Conservation (phyloP, 2,113 vertebrate genomes). For the Globicephala melas region DNA sequence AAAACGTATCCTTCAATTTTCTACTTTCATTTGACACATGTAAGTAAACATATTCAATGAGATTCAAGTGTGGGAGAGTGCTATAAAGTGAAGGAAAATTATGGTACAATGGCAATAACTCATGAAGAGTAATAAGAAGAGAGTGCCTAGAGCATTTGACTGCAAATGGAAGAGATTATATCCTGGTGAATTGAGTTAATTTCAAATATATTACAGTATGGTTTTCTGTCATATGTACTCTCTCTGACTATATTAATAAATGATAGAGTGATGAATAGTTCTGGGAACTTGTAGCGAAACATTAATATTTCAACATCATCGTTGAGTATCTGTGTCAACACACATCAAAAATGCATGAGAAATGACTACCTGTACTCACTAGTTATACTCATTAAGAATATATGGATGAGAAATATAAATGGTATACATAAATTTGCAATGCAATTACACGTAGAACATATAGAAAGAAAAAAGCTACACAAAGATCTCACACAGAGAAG, state of each 20-base stretch:
- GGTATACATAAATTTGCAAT: conserved; percentile 17
- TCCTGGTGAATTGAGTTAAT: conserved; percentile 34
- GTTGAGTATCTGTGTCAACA: conserved; percentile 60
- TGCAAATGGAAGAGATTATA: conserved; percentile 2
- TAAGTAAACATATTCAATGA: conserved; percentile 27
- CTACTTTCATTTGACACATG: conserved; percentile 17
- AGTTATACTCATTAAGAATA: conserved; percentile 37
- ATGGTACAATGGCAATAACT: background rate
- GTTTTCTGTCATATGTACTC: conserved; percentile 9
- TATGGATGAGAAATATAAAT: conserved; percentile 29
- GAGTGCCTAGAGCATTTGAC: background rate
- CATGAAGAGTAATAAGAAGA: background rate
- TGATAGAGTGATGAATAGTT: conserved; percentile 59
- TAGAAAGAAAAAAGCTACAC: background rate
- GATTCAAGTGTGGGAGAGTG: background rate
- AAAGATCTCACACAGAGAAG: background rate
- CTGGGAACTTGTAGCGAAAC: conserved; percentile 39
- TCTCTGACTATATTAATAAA: conserved; percentile 54
- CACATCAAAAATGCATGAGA: conserved; percentile 68
- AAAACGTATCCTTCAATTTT: background rate
- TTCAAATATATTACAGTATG: background rate
- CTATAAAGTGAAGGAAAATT: conserved; percentile 14
- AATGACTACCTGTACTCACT: conserved; percentile 18
- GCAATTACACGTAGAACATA: background rate
- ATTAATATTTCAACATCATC: conserved; percentile 71